Evolutionary conservation across 2,888 invertebrate species (phyloP).

Genomic region (Petrolisthes manimaculis): DNA sequence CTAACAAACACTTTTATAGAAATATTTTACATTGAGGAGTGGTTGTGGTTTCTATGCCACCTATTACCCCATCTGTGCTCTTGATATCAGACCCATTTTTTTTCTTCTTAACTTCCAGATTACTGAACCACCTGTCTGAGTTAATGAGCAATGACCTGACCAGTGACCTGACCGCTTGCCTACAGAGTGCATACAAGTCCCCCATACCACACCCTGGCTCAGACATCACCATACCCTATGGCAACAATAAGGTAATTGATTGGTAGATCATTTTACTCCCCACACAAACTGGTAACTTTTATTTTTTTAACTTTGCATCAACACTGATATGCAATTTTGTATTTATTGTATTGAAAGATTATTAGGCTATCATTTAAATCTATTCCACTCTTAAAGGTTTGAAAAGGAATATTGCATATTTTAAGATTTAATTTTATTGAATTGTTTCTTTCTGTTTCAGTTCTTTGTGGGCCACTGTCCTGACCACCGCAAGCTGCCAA

Average conservation of each 20-base stretch:
- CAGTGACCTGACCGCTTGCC: constrained; percentile 59
- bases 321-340: neutral
- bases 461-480: constrained; percentile 84
- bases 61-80: neutral
- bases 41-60: neutral
- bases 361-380: neutral
- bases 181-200: constrained; percentile 51
- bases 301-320: neutral
- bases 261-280: neutral
- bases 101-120: constrained; percentile 33
- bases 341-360: neutral
- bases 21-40: neutral
- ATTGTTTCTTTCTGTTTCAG: constrained; percentile 73
- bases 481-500: constrained; percentile 86
- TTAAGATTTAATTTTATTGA: neutral
- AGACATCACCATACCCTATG: constrained; percentile 54
- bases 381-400: neutral
- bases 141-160: constrained; percentile 40
- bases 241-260: constrained; percentile 6
- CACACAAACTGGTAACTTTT: neutral
- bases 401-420: neutral
- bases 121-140: constrained; percentile 60
- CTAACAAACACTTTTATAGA: neutral
- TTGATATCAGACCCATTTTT: neutral
- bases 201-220: constrained; percentile 63